Percentiles rank a stretch among this genome's conserved stretches.
These are phyloP conservation scores for Gastrophryne carolinensis DNA, from an alignment of 2,797 vertebrate species.

Conservation along the genomic window DNA sequence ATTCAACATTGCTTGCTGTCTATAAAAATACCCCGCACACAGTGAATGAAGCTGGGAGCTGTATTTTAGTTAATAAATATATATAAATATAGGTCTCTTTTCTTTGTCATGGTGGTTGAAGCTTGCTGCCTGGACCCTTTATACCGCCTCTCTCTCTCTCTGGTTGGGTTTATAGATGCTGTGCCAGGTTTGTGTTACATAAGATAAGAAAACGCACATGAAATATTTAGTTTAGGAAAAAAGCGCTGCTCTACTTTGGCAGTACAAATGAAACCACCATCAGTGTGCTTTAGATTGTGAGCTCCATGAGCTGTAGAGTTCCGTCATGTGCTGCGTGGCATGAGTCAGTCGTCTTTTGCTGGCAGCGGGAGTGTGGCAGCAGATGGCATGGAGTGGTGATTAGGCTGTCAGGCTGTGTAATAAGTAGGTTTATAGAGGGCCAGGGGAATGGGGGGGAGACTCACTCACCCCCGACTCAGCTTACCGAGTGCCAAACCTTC, in stretches of 20 bases:
- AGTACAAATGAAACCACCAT: background rate
- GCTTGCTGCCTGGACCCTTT: too few species aligned
- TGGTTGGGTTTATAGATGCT: background rate
- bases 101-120: too few species aligned
- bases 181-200: constrained; percentile 23
- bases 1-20: too few species aligned
- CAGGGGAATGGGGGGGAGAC: background rate
- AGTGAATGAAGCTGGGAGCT: too few species aligned
- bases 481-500: background rate
- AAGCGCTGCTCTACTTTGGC: background rate
- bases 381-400: constrained; percentile 39
- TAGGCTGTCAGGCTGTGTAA: constrained; percentile 40
- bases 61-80: too few species aligned
- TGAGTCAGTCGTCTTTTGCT: constrained; percentile 29
- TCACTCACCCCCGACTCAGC: background rate
- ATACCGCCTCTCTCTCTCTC: background rate
- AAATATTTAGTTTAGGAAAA: constrained; percentile 24
- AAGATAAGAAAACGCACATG: constrained; percentile 20
- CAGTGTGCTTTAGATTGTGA: constrained; percentile 16
- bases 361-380: constrained; percentile 12
- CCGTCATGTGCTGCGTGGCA: background rate
- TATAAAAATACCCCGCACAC: too few species aligned
- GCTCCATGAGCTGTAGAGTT: constrained; percentile 20
- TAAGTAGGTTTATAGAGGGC: constrained; percentile 1
- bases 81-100: too few species aligned